Evolutionary conservation across 2,888 invertebrate species (phyloP), one percentile per base, ranked within the genome.

Genomic region (Lochmaea crataegi): DNA sequence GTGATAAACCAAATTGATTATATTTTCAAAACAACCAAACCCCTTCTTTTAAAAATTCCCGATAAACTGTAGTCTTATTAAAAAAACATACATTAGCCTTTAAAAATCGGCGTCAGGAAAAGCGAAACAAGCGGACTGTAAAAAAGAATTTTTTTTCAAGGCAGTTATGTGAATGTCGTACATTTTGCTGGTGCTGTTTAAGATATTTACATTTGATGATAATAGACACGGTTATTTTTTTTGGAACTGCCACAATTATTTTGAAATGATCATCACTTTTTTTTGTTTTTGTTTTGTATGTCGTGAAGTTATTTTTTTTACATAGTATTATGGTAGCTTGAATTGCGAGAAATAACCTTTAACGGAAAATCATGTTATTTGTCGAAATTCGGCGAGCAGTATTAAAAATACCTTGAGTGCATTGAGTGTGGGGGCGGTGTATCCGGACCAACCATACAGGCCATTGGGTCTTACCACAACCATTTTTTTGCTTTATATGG

Each of bases 321-420:
- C 45, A 58, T 67, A 67, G 70, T 68, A 74, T 71, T 74, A 71
- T 73, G 70, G 71, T 18, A 74, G 64, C 48, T 63, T 41, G 64
- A 58, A 12, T 58, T 51, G 57, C 58, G 70, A 71, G 16, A 64
- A 72, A 65, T 72, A 66, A 65, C 71, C 57, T 45, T 38, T 38
- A 38, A 22, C 22, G 38, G 51, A 56, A 57, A 22, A 38, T 38
- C 6, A 69, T 51, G 66, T 78, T 78, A 73, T 75, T 78, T 74
- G 77, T 82, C 82, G 79, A 80, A 78, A 77, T 78, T 57, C 12
- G 80, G 81, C 80, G 72, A 71, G 70, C 77, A 78, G 77, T 79
- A 78, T 80, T 82, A 85, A 69, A 51, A 68, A 42, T 69, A 86
- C 86, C 86, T 87, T 86, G 87, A 87, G 87, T 87, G 87, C 87